Conservation (phyloP, 92 coral and sea anemone genomes). For the Galaxea fascicularis region DNA sequence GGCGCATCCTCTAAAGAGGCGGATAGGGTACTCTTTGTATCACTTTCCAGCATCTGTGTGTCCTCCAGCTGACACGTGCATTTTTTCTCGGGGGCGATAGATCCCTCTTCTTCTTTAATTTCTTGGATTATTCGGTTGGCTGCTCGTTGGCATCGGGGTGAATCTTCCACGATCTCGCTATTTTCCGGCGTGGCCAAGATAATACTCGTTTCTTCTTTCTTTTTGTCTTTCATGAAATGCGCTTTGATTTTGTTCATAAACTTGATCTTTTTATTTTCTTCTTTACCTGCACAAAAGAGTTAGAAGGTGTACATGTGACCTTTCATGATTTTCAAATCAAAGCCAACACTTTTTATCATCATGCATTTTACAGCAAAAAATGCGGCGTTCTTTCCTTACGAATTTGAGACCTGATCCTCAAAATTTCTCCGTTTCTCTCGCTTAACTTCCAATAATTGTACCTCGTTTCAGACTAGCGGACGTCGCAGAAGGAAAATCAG, state of each 20-base stretch:
- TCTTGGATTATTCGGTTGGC: background rate
- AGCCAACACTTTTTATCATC: too few species aligned
- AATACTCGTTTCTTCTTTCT: constrained; percentile 19
- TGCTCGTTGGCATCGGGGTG: constrained; percentile 40
- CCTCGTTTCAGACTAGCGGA: too few species aligned
- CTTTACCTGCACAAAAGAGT: background rate
- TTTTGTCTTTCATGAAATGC: constrained; percentile 20
- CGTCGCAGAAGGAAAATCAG: too few species aligned
- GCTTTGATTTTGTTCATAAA: constrained; percentile 15
- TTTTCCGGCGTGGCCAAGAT: constrained; percentile 49
- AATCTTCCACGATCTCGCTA: constrained; percentile 50
- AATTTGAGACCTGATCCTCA: too few species aligned
- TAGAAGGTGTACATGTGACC: background rate
- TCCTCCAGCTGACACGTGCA: constrained; percentile 34
- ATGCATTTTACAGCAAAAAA: too few species aligned
- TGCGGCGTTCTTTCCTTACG: too few species aligned
- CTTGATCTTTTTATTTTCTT: constrained; percentile 11
- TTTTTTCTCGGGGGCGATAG: constrained; percentile 10
- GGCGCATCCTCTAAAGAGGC: background rate
- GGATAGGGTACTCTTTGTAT: background rate
- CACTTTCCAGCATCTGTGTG: background rate
- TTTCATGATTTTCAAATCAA: background rate
- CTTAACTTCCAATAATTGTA: too few species aligned
- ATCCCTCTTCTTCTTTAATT: background rate
- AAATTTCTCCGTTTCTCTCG: too few species aligned